Conservation (phyloP, 92 coral and sea anemone genomes). For the Palythoa caribaeorum region DNA sequence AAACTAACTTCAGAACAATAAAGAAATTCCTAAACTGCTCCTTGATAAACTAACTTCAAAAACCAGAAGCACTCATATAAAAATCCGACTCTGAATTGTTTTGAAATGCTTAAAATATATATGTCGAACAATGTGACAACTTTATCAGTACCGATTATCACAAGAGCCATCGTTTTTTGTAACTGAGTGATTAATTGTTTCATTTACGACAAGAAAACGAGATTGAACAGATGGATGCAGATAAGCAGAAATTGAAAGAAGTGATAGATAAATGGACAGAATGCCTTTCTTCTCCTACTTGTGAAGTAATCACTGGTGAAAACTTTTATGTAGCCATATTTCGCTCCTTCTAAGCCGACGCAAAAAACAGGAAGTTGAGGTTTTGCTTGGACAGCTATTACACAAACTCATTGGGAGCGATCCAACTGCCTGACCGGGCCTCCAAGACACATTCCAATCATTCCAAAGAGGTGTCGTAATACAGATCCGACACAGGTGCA, state of each 20-base stretch:
- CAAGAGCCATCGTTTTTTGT: too few relatives aligned
- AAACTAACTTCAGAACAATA: too few relatives aligned
- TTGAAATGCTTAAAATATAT: too few relatives aligned
- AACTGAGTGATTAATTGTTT: background rate
- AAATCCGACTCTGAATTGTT: background rate
- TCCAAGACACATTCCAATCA: background rate
- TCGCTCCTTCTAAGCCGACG: background rate
- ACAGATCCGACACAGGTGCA: slow-evolving; percentile 6
- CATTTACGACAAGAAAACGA: background rate
- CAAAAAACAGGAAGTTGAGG: slow-evolving; percentile 27
- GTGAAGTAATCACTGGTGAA: background rate
- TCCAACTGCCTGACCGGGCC: background rate
- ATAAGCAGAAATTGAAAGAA: background rate
- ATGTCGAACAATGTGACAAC: too few relatives aligned
- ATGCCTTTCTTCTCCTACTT: slow-evolving; percentile 1
- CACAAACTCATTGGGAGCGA: background rate
- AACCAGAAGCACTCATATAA: too few relatives aligned
- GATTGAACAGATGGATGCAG: background rate
- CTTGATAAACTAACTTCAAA: background rate
- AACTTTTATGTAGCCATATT: background rate
- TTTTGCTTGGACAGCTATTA: background rate
- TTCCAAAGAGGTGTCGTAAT: slow-evolving; percentile 13
- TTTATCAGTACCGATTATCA: too few relatives aligned
- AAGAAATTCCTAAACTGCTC: background rate
- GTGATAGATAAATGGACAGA: background rate